phyloP scores from a whole-genome alignment of 2,797 vertebrate genomes.

The Nothura maculosa region DNA sequence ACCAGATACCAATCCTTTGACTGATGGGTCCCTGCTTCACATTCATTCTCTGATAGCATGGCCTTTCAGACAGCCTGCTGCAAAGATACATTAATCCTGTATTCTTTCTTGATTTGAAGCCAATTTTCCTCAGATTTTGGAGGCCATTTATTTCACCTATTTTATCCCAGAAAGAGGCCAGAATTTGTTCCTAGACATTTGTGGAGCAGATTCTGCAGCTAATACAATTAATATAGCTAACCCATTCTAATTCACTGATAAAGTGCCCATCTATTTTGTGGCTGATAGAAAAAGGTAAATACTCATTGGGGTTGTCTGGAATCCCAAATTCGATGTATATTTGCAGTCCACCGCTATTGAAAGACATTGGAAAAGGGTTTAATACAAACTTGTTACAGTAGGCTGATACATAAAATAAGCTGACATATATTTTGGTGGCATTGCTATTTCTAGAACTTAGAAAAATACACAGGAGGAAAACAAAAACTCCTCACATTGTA shows the following conservation, averaged over 20 bases:
- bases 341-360: neutral
- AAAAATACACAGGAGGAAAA: neutral
- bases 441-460: neutral
- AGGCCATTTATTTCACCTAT: neutral
- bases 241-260: neutral
- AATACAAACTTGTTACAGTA: neutral
- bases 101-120: neutral
- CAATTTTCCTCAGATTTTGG: neutral
- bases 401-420: neutral
- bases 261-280: neutral
- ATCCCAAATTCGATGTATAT: neutral
- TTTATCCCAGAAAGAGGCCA: neutral
- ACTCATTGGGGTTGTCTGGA: rapidly evolving
- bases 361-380: neutral
- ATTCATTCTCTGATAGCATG: neutral
- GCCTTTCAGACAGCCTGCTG: neutral
- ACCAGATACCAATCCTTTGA: neutral
- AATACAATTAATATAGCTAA: rapidly evolving
- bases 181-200: neutral
- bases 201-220: neutral
- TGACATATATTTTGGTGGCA: neutral
- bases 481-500: neutral
- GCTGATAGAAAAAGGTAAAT: neutral
- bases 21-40: neutral
- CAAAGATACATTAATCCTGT: neutral